Evolutionary conservation across 2,113 vertebrate species (phyloP), one percentile per base, ranked within the genome.

Genomic region (Glaucomys volans): DNA sequence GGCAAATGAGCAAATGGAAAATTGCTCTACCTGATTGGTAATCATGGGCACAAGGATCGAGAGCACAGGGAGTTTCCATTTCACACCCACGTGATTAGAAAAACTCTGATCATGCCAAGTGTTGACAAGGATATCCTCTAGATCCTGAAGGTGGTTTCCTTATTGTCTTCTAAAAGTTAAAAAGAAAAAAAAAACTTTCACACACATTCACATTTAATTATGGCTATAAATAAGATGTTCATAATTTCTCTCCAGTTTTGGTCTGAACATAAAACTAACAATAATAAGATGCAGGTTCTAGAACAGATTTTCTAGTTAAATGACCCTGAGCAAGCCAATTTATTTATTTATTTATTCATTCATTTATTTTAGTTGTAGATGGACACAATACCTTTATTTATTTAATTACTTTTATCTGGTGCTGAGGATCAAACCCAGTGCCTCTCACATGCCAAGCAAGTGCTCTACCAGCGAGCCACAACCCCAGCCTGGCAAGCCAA

Each of bases 191-290:
- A 8, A 57, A 57, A 20, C 54, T 94, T 83, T 79, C 67, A 76
- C 35, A 66, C 7, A n/a, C 2, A 92, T 52, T 80, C 40, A 95
- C 1, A 88, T 20, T 59, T 69, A 86, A 83, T 40, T 22, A 69
- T 10, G 62, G 22, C n/a, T 89, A 66, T 76, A 94, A 88, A 50
- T 71, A 92, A 75, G 69, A 54, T 50, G 50, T 7, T 47, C 50
- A 52, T 81, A 93, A 50, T 95, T 67, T 93, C 40, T 93, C 40
- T 83, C 44, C 44, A 90, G 62, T 87, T 75, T 94, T 37, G 28
- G 8, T 52, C 24, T 90, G 62, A 95, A 75, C 30, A 86, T 6
- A 4, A 44, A 71, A 64, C 37, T 50, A 83, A 47, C 4, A 82
- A 22, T 62, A 74, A 84, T 0, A 77, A 75, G 32, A 88, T 52